A percentile compares a stretch with the other conserved stretches of the same genome.
Evolutionary conservation across 1,140 invertebrate species (phyloP).

Genomic region (Tetramorium alpestre): DNA sequence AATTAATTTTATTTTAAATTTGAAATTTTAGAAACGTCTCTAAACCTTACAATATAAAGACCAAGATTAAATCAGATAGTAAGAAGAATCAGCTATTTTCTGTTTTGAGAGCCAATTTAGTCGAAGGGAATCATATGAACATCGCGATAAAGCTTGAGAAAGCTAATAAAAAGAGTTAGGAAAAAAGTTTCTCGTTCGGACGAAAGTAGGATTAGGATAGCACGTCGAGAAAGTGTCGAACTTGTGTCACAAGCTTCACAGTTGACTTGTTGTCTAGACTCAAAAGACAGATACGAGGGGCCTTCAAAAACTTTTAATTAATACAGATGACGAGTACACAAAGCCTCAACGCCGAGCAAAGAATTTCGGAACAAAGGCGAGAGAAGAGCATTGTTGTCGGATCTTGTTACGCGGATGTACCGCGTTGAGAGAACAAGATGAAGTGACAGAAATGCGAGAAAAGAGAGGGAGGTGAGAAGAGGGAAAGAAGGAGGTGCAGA

Average conservation of each 20-base stretch:
- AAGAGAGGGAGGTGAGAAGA: not conserved
- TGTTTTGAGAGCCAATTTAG: not conserved
- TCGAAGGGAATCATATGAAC: slow-evolving; percentile 8
- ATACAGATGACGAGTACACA: slow-evolving; percentile 77
- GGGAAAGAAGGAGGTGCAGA: slow-evolving; percentile 14
- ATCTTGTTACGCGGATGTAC: slow-evolving; percentile 78
- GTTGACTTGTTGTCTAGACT: slow-evolving; percentile 58
- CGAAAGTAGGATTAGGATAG: not conserved
- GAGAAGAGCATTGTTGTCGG: slow-evolving; percentile 79
- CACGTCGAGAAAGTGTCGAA: slow-evolving; percentile 28
- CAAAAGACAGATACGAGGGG: slow-evolving; percentile 65
- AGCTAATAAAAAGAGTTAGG: not conserved
- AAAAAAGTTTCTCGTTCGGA: slow-evolving; percentile 9
- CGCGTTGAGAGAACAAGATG: slow-evolving; percentile 61
- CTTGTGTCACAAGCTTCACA: slow-evolving; percentile 39
- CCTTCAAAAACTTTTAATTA: slow-evolving; percentile 82
- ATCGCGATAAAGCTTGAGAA: not conserved
- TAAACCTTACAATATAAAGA: not conserved
- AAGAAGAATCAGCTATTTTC: not conserved
- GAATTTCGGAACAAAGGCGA: slow-evolving; percentile 81
- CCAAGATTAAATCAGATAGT: not conserved
- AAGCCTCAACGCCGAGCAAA: slow-evolving; percentile 75
- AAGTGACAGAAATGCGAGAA: slow-evolving; percentile 46
- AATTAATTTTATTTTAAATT: slow-evolving; percentile 1
- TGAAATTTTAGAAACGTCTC: not conserved